Conservation (phyloP, 2,113 vertebrate species). For the Xenopus tropicalis region DNA sequence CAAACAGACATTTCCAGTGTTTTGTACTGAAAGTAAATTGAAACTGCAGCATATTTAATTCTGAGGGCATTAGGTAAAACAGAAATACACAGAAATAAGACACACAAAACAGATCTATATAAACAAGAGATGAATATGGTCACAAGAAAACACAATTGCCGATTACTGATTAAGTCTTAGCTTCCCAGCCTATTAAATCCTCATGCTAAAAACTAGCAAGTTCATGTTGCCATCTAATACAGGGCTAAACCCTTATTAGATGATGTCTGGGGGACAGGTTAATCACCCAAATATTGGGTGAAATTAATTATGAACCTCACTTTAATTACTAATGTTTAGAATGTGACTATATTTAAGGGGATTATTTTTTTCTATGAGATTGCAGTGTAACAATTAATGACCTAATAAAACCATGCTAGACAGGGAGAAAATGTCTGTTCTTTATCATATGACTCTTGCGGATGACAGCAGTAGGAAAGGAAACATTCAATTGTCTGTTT, state of each 20-base stretch:
- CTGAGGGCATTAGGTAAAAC: constrained; percentile 1
- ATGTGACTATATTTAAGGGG: no score
- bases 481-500: no score
- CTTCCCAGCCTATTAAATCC: background rate
- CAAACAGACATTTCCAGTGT: background rate
- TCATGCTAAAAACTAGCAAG: background rate
- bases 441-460: no score
- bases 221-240: background rate
- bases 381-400: no score
- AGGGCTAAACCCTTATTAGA: background rate
- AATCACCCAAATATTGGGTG: no score
- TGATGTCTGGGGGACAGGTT: background rate
- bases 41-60: constrained; percentile 14
- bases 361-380: no score
- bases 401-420: no score
- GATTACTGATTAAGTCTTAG: background rate
- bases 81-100: background rate
- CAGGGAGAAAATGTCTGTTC: no score
- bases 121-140: background rate
- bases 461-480: no score
- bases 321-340: no score
- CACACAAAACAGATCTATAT: background rate
- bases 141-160: background rate
- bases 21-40: background rate
- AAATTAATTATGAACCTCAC: no score